Evolutionary conservation across 2,888 invertebrate genomes (phyloP).

Genomic region (Frankliniella intonsa): DNA sequence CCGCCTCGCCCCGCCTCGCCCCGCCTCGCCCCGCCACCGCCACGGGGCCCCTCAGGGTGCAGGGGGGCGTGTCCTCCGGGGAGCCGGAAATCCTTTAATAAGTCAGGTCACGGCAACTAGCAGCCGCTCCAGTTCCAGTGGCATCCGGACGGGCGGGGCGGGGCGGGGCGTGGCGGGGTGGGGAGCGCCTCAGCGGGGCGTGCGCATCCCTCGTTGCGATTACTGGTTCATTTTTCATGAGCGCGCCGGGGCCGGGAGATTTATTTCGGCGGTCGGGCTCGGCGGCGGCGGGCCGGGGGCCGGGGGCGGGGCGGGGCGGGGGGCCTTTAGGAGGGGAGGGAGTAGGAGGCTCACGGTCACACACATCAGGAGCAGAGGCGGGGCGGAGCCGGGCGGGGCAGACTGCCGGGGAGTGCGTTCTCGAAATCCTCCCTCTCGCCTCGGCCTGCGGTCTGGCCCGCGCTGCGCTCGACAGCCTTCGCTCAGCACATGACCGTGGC

Average conservation of each 20-base stretch:
- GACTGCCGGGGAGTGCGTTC: too few relatives aligned
- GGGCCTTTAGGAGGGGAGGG: too few relatives aligned
- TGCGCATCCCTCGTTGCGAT: slow-evolving; percentile 20
- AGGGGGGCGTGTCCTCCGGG: slow-evolving; percentile 1
- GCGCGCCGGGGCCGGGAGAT: slow-evolving; percentile 6
- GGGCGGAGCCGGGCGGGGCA: too few relatives aligned
- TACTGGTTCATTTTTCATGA: slow-evolving; percentile 13
- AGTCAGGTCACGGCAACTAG: slow-evolving; percentile 26
- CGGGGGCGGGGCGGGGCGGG: neutral
- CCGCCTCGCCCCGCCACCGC: neutral
- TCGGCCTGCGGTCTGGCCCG: too few relatives aligned
- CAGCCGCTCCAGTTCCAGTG: neutral
- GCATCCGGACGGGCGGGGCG: slow-evolving; percentile 9
- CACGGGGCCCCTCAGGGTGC: neutral
- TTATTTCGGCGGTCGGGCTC: slow-evolving; percentile 4
- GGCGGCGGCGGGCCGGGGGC: neutral
- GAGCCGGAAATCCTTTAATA: slow-evolving; percentile 26
- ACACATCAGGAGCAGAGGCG: too few relatives aligned
- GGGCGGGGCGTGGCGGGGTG: neutral
- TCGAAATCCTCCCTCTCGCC: too few relatives aligned
- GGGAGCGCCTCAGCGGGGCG: neutral
- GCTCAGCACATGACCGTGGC: too few relatives aligned
- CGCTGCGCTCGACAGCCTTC: too few relatives aligned
- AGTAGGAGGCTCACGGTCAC: too few relatives aligned
- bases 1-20: neutral